Conservation (phyloP, 1,140 invertebrate genomes). For the Pogonognathellus flavescens region DNA sequence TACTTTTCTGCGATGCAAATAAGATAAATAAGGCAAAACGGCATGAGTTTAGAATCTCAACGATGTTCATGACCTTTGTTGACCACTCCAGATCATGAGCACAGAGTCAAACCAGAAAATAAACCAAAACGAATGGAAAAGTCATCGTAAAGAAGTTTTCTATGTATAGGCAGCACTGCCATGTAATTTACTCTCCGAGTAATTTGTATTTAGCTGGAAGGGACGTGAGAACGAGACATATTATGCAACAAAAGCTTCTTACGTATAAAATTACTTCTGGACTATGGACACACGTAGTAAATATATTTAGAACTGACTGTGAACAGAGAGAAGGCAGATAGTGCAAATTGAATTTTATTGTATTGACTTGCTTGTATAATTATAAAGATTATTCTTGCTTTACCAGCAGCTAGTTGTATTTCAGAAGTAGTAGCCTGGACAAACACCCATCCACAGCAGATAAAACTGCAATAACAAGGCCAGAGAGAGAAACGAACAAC, state of each 20-base stretch:
- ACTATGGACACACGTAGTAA: not conserved
- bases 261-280: no score
- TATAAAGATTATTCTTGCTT: not conserved
- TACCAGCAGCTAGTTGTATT: no score
- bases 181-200: not conserved
- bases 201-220: not conserved
- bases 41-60: not conserved
- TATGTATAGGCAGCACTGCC: constrained; percentile 7
- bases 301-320: not conserved
- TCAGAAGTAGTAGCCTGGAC: no score
- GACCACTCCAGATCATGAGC: not conserved
- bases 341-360: constrained; percentile 5
- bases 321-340: no score
- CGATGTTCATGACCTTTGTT: constrained; percentile 15
- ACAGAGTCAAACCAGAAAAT: not conserved
- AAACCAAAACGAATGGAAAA: not conserved
- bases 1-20: not conserved
- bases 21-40: not conserved
- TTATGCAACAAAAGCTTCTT: no score
- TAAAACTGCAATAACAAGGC: no score
- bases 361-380: constrained; percentile 11
- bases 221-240: not conserved
- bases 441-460: no score
- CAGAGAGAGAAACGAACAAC: no score
- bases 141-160: not conserved